Conservation (phyloP, 92 coral and sea anemone species). For the Nematostella vectensis region DNA sequence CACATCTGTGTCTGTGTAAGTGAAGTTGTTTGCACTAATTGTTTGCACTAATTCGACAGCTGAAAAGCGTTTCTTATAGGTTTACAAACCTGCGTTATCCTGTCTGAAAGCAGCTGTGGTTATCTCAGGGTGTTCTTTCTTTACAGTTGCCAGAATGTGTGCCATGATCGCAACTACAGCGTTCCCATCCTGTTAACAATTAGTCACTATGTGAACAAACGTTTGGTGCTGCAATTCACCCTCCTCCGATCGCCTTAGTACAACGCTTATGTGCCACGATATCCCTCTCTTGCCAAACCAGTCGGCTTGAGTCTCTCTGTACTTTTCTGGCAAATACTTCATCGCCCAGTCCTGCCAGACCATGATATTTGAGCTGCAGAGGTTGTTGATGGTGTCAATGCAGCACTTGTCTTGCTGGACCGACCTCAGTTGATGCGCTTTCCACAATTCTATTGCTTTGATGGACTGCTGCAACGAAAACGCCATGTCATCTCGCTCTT, state of each 20-base stretch:
- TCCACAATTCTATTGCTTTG: slow-evolving; percentile 33
- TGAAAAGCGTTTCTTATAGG: no score
- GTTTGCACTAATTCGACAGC: slow-evolving; percentile 26
- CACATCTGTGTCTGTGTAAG: slow-evolving; percentile 8
- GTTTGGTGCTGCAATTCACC: slow-evolving; percentile 7
- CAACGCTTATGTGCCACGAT: slow-evolving; percentile 32
- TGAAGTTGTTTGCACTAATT: slow-evolving; percentile 36
- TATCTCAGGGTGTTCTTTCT: slow-evolving; percentile 27
- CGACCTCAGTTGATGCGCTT: slow-evolving; percentile 27
- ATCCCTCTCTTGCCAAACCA: slow-evolving; percentile 32
- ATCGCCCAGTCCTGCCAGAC: slow-evolving; percentile 26
- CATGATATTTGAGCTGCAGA: slow-evolving; percentile 5
- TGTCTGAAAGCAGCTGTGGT: slow-evolving; percentile 19
- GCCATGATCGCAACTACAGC: slow-evolving; percentile 15
- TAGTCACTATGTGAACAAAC: slow-evolving; percentile 13
- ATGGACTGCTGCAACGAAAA: slow-evolving; percentile 14
- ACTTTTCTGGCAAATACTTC: slow-evolving; percentile 25
- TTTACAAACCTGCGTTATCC: slow-evolving; percentile 40
- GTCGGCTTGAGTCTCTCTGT: slow-evolving; percentile 30
- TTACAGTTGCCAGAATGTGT: slow-evolving; percentile 10
- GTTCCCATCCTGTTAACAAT: slow-evolving; percentile 21
- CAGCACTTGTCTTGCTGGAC: slow-evolving; percentile 36
- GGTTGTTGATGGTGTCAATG: not conserved
- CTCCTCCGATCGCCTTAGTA: slow-evolving; percentile 6
- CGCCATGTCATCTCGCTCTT: slow-evolving; percentile 18